Base-by-base conservation (phyloP, 30 jellyfish, hydroid and myxozoan genomes). In the Chrysaora quinquecirrha region DNA sequence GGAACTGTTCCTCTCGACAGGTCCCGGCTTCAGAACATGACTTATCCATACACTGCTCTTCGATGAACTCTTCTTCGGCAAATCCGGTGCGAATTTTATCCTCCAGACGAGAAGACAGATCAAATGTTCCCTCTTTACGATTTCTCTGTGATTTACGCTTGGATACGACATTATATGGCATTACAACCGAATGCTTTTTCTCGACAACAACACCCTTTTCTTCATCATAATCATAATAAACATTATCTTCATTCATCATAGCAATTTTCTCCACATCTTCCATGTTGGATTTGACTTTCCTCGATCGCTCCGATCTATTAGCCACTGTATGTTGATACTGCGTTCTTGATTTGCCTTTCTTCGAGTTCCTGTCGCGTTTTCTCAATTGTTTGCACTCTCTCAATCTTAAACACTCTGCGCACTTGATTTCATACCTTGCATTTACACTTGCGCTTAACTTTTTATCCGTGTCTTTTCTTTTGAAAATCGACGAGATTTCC, bases 401-500 rank as follows among this genome's bases (percentile, higher is more conserved):
- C 73, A 82, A 49, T 62, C 86, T 52, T 47, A 82, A 68, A 54
- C 84, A 46, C 22, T 32, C 76, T 14, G 73, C 16, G 68, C 74
- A 49, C 73, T 69, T 72, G 46, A 2, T 52, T 2, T 19, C 25
- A 3, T 9, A 9, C 25, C 31, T 30, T 30, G 22, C 70, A 43
- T 49, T 66, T 33, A 48, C 78, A 30, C 60, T 82, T 52, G 68
- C 29, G 7, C 19, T 19, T 19, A 52, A 3, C 75, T 58, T 73
- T 30, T 56, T 71, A 64, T 82, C 78, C 86, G 75, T 25, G 25
- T 64, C 80, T 34, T 82, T 82, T 69, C 85, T 54, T 64, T 74
- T 62, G 80, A 82, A 82, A 21, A 82, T 82, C 73, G 54, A 72
- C 43, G 85, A 75, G 76, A 82, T 82, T 82, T 82, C 92, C 79